Evolutionary conservation across 2,888 invertebrate genomes (phyloP), one percentile per base, ranked within the genome.

Genomic region (Tetheella fluctuosa): DNA sequence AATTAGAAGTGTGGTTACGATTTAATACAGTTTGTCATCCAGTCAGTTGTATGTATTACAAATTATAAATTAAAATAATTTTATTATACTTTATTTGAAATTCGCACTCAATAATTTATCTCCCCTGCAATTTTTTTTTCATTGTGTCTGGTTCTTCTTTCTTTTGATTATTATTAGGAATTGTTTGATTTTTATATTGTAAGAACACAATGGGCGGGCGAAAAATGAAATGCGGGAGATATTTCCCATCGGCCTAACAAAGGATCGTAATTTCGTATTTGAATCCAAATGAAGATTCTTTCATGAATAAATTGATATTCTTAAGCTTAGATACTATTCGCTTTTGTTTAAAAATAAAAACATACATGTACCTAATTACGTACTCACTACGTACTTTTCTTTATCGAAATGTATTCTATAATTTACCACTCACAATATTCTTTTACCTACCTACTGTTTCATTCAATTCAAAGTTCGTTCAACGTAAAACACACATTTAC

Each of bases 201-300:
- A 23, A 55, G 17, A 7, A 34, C 12, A 55, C 55, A 55, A 55
- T 55, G 55, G 25, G n/a, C 54, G 55, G 17, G 34, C 48, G 34
- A 17, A 55, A 55, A 37, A 54, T 54, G 10, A 54, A 17, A 30
- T 34, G 30, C 10, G 13, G 34, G 20, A n/a, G 37, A 34, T 34
- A 55, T 55, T 30, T 17, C 28, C 54, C 23, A 55, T 20, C 5
- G 34, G 34, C 20, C 23, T 20, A 48, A 55, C 55, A 55, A 55
- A 55, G 23, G 55, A 55, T 34, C 54, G 54, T 17, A n/a, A 25
- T 55, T 55, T 55, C 37, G 34, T 55, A 28, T 55, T 55, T 23
- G 15, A 55, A 37, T 23, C 37, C 20, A 55, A 55, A 55, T 55
- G 55, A 34, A 55, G 55, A 37, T 23, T 34, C 34, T 34, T 55